Evolutionary conservation across 2,888 invertebrate species (phyloP).

Genomic region (Eretmocerus hayati): DNA sequence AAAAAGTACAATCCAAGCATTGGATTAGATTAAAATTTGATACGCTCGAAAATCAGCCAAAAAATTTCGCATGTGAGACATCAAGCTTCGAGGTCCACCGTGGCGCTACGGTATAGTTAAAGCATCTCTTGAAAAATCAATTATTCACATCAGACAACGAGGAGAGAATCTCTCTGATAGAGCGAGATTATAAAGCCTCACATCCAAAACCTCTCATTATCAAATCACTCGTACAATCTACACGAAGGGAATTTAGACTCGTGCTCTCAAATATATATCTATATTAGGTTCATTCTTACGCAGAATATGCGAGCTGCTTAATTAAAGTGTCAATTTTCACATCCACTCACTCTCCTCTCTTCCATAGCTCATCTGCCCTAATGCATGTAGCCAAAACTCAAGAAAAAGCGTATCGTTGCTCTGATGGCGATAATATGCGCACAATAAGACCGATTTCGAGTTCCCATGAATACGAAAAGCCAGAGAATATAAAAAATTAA

Average conservation of each 20-base stretch:
- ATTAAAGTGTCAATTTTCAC: constrained; percentile 19
- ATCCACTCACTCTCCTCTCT: too few species aligned
- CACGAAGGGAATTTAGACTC: not conserved
- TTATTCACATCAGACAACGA: not conserved
- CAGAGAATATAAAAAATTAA: constrained; percentile 12
- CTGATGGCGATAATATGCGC: not conserved
- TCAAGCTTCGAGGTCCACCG: too few species aligned
- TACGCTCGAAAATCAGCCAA: too few species aligned
- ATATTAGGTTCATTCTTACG: not conserved
- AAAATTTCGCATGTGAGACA: too few species aligned
- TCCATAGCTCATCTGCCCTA: too few species aligned
- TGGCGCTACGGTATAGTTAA: too few species aligned
- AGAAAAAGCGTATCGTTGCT: too few species aligned
- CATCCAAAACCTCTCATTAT: constrained; percentile 11
- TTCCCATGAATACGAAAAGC: constrained; percentile 15
- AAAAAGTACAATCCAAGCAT: too few species aligned
- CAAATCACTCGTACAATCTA: not conserved
- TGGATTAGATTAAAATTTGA: too few species aligned
- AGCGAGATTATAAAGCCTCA: too few species aligned
- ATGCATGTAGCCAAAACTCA: too few species aligned
- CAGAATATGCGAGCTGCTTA: constrained; percentile 5
- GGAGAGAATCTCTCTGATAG: not conserved
- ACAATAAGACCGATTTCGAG: constrained; percentile 1
- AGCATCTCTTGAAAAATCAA: not conserved
- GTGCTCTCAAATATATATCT: too few species aligned